phyloP scores from a whole-genome alignment of 2,797 vertebrate species.

The Zenarchopterus dispar region DNA sequence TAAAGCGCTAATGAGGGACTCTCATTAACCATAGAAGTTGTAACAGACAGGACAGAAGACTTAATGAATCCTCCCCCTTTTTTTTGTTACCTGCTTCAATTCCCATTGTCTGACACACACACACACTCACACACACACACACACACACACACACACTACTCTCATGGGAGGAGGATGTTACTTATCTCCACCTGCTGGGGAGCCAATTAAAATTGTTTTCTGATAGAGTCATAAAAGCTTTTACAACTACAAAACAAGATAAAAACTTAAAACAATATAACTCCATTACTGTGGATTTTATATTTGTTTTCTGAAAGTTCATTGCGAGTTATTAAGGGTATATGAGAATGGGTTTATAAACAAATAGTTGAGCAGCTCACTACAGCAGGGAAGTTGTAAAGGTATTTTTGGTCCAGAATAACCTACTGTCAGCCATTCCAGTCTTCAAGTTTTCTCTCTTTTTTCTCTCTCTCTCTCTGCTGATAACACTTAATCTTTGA shows the following conservation, averaged over 20 bases:
- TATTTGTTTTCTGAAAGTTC: constrained; percentile 30
- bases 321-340: not conserved
- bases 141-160: constrained; percentile 5
- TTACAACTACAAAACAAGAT: constrained; percentile 7
- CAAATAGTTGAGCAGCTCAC: too few species aligned
- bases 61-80: constrained; percentile 59
- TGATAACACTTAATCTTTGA: too few species aligned
- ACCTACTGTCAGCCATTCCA: too few species aligned
- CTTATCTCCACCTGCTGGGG: constrained; percentile 64
- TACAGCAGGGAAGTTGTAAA: too few species aligned
- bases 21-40: constrained; percentile 70
- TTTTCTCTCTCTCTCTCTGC: too few species aligned
- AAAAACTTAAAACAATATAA: constrained; percentile 21
- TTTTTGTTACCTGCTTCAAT: constrained; percentile 26
- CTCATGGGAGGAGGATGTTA: constrained; percentile 39
- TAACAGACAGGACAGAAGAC: constrained; percentile 52
- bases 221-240: constrained; percentile 44
- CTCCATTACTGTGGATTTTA: not conserved
- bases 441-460: too few species aligned
- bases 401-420: too few species aligned
- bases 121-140: constrained; percentile 21
- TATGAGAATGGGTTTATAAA: too few species aligned
- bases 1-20: constrained; percentile 65
- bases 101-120: constrained; percentile 26
- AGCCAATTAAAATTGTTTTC: constrained; percentile 77